Percentiles rank a stretch among this genome's conserved stretches.
Evolutionary conservation across 2,888 invertebrate species (phyloP).

Genomic region (Rhingia campestris): DNA sequence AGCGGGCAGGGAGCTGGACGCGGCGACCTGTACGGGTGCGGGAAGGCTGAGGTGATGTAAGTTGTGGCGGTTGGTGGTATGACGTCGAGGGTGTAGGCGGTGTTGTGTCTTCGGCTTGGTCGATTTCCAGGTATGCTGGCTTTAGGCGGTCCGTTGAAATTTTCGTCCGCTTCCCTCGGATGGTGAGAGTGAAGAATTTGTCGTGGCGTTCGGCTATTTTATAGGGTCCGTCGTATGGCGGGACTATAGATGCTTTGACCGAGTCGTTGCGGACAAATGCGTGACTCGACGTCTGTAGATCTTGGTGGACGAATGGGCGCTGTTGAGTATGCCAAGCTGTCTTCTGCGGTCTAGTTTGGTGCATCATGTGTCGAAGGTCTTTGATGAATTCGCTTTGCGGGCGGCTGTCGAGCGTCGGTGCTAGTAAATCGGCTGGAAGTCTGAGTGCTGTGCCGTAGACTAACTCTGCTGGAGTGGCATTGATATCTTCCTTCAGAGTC

Average conservation of each 20-base stretch:
- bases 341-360: conserved; percentile 9
- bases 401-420: background rate
- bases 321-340: background rate
- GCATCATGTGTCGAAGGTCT: conserved; percentile 8
- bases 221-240: background rate
- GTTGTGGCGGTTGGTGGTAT: too few species aligned
- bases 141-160: conserved; percentile 19
- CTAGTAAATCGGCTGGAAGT: background rate
- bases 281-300: conserved; percentile 1
- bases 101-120: too few species aligned
- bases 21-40: too few species aligned
- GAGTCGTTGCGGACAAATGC: conserved; percentile 16
- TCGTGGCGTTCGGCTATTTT: conserved; percentile 1
- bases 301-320: background rate
- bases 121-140: conserved; percentile 8
- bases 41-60: too few species aligned
- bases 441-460: background rate
- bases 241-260: conserved; percentile 3
- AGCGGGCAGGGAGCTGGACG: too few species aligned
- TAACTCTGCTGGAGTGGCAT: too few species aligned
- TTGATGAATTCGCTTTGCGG: conserved; percentile 4
- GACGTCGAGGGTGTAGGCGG: too few species aligned
- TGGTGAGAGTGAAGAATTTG: conserved; percentile 11
- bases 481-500: too few species aligned
- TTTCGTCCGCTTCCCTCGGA: background rate